These are phyloP conservation scores for Xanthia togata DNA, from an alignment of 2,888 invertebrate species.

Conservation along the genomic window DNA sequence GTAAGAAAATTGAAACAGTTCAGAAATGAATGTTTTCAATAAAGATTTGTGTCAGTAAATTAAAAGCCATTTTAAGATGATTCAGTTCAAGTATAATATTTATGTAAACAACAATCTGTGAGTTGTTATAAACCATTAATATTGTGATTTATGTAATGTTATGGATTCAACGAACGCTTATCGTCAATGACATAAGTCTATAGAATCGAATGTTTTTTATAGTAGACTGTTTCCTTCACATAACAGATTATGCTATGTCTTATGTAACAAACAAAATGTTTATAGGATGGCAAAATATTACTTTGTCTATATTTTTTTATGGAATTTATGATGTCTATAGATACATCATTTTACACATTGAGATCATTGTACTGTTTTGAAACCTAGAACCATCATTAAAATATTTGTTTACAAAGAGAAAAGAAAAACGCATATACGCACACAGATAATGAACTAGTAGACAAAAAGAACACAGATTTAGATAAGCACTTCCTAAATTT, in stretches of 20 bases:
- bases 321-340: not conserved
- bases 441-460: not conserved
- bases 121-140: not conserved
- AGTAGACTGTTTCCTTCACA: not conserved
- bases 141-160: conserved; percentile 1
- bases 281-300: not conserved
- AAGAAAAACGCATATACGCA: not conserved
- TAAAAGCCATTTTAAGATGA: not conserved
- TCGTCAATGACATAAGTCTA: conserved; percentile 4
- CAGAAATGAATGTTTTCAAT: not conserved
- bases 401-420: not conserved
- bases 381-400: not conserved
- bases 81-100: not conserved
- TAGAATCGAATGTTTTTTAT: not conserved
- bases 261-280: not conserved
- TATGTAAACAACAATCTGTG: not conserved
- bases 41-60: not conserved
- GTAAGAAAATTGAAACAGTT: not conserved
- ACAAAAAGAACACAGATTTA: conserved; percentile 30
- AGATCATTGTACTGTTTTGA: not conserved
- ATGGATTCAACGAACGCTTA: conserved; percentile 8
- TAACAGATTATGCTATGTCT: not conserved
- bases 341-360: not conserved
- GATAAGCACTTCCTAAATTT: conserved; percentile 38
- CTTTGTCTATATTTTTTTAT: not conserved